A percentile compares a stretch with the other conserved stretches of the same genome.
These are phyloP conservation scores for Pseudoatta argentina DNA, from an alignment of 1,140 invertebrate genomes.

Conservation along the genomic window DNA sequence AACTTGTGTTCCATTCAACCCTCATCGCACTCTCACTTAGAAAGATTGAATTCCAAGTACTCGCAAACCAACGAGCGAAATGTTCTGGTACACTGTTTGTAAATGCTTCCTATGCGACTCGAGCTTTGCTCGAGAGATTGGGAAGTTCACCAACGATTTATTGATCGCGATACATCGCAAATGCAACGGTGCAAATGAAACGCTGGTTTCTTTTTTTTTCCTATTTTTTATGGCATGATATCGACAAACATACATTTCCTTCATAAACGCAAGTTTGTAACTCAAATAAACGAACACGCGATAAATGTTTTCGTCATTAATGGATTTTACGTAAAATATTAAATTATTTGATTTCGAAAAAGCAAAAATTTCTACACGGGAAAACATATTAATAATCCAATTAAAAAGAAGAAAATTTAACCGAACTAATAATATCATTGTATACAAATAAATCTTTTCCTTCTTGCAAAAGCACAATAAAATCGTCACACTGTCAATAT, in stretches of 20 bases:
- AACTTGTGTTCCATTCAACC: conserved; percentile 59
- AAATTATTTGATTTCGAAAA: conserved; percentile 28
- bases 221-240: conserved; percentile 25
- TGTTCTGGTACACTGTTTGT: conserved; percentile 41
- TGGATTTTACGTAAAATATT: background rate
- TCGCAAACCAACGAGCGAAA: conserved; percentile 52
- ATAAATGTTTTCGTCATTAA: conserved; percentile 33
- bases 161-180: conserved; percentile 47
- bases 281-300: background rate
- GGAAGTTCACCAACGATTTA: conserved; percentile 69
- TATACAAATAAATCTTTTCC: background rate
- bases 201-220: conserved; percentile 1
- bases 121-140: conserved; percentile 49
- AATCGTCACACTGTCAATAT: conserved; percentile 5
- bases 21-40: conserved; percentile 55
- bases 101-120: conserved; percentile 29
- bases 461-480: background rate
- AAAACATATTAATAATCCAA: background rate
- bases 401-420: background rate
- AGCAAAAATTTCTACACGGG: background rate
- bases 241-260: background rate
- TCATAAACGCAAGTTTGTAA: background rate
- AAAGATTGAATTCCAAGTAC: conserved; percentile 68
- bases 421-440: background rate
- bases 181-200: conserved; percentile 33